Percentiles rank a stretch among this genome's conserved stretches.
These are phyloP conservation scores for Panzeria rudis DNA, from an alignment of 2,888 invertebrate species.

Conservation along the genomic window DNA sequence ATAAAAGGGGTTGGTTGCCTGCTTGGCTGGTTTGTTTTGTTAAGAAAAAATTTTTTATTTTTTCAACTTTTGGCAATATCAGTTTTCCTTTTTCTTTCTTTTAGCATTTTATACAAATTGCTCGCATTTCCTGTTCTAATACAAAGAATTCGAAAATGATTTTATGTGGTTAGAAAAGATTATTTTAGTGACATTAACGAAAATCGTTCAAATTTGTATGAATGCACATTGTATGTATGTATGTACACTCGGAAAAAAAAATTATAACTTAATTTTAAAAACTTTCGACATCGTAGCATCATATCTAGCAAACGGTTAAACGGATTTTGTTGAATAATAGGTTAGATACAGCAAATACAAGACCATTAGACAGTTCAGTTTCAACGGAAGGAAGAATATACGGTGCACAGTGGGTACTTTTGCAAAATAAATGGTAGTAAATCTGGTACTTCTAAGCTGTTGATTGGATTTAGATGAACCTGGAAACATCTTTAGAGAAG, in stretches of 20 bases:
- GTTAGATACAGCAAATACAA: too few relatives aligned
- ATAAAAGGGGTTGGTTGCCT: slow-evolving; percentile 34
- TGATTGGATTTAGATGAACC: too few relatives aligned
- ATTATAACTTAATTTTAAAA: too few relatives aligned
- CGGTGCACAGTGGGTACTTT: too few relatives aligned
- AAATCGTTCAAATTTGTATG: not conserved
- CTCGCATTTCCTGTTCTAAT: slow-evolving; percentile 35
- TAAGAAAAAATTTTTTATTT: slow-evolving; percentile 8
- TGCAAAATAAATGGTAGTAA: too few relatives aligned
- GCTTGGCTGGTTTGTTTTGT: slow-evolving; percentile 5
- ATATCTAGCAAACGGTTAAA: too few relatives aligned
- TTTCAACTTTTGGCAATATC: slow-evolving; percentile 28
- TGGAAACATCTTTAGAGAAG: too few relatives aligned
- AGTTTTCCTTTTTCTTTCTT: slow-evolving; percentile 17
- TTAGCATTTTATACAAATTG: slow-evolving; percentile 22
- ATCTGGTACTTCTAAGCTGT: too few relatives aligned
- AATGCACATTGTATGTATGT: not conserved
- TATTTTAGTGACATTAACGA: slow-evolving; percentile 12
- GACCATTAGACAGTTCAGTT: too few relatives aligned
- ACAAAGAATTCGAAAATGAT: not conserved
- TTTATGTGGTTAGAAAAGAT: slow-evolving; percentile 22
- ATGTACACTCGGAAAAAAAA: not conserved
- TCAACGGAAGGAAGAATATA: too few relatives aligned
- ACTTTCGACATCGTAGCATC: too few relatives aligned
- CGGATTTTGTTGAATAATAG: too few relatives aligned